Evolutionary conservation across 2,113 vertebrate genomes (phyloP).

Genomic region (Pristiophorus japonicus): DNA sequence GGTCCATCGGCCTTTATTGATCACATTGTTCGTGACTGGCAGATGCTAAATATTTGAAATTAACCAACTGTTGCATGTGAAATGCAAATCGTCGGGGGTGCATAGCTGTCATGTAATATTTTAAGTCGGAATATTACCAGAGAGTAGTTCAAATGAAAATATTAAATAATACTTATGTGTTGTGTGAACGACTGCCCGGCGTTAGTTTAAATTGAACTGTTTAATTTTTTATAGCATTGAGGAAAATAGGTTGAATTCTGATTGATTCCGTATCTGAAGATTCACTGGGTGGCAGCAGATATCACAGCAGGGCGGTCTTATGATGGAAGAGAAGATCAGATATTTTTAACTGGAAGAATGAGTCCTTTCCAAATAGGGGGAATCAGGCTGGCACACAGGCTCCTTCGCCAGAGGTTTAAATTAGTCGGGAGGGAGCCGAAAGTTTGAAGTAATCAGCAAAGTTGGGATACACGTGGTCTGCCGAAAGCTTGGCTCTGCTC

Average conservation of each 20-base stretch:
- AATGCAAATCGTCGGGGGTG: too few relatives aligned
- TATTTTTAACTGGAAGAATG: conserved; percentile 34
- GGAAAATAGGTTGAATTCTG: not conserved
- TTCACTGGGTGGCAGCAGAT: not conserved
- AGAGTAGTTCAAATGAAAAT: not conserved
- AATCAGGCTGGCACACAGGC: not conserved
- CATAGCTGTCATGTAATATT: not conserved
- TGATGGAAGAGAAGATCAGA: not conserved
- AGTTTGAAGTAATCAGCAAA: conserved; percentile 26
- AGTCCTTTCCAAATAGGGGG: not conserved
- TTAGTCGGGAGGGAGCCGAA: not conserved
- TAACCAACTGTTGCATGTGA: too few relatives aligned
- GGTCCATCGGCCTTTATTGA: not conserved
- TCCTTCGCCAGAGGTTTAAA: not conserved
- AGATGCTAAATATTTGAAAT: too few relatives aligned
- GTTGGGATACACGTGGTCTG: not conserved
- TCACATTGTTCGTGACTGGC: too few relatives aligned
- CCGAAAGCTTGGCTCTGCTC: not conserved
- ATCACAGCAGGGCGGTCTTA: not conserved
- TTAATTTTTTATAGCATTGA: not conserved
- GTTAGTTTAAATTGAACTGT: not conserved
- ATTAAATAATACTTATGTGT: not conserved
- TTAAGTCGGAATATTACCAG: not conserved
- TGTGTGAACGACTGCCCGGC: too few relatives aligned
- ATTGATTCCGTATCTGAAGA: not conserved